Conservation (phyloP, 2,888 invertebrate species). For the Ophion ellenae region DNA sequence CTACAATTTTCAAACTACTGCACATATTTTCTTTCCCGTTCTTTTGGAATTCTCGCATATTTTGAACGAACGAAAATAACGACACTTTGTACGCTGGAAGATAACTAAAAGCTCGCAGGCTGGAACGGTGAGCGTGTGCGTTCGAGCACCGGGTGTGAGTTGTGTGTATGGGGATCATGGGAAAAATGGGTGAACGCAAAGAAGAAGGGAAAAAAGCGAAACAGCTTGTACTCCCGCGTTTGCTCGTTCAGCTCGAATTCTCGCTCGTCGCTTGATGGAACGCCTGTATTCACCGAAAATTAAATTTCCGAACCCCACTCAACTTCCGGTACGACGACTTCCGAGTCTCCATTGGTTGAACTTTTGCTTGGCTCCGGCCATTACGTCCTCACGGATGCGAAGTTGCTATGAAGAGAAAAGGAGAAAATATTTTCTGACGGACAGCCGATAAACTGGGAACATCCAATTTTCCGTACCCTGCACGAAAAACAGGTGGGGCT, state of each 20-base stretch:
- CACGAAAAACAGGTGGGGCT: conserved; percentile 4
- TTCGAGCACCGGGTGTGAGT: conserved; percentile 10
- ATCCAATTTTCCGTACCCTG: conserved; percentile 28
- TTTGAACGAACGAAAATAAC: neutral
- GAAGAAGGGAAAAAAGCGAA: conserved; percentile 5
- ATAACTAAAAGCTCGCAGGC: neutral
- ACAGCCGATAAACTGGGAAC: conserved; percentile 55
- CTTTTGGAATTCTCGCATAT: neutral
- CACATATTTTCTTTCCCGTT: neutral
- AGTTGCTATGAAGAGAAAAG: neutral
- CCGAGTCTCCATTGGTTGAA: conserved; percentile 29
- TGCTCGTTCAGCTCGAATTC: conserved; percentile 36
- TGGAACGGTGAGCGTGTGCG: neutral
- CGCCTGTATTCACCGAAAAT: conserved; percentile 52
- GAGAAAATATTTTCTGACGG: conserved; percentile 48
- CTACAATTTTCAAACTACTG: no score
- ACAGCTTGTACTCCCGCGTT: conserved; percentile 11
- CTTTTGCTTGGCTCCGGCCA: conserved; percentile 15
- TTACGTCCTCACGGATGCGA: neutral
- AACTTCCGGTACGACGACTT: conserved; percentile 41
- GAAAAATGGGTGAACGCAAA: neutral
- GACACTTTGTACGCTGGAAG: neutral
- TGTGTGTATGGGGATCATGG: neutral
- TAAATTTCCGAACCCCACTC: conserved; percentile 56
- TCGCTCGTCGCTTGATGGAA: conserved; percentile 20